Conservation (phyloP, 2,797 vertebrate species). For the Atherinosoma microstoma region DNA sequence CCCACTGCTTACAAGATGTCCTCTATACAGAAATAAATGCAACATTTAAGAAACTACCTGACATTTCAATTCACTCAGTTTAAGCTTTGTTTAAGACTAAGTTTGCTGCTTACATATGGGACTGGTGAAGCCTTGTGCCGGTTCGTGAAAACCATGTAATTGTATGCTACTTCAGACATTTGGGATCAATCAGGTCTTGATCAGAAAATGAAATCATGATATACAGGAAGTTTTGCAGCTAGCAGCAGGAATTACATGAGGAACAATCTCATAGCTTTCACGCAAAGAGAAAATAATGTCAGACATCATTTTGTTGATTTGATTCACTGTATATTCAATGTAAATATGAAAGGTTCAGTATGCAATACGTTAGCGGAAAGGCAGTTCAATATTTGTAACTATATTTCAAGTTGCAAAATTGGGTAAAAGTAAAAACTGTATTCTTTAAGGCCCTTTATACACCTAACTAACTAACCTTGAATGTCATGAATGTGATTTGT, state of each 20-base stretch:
- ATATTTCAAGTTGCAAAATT: too few relatives aligned
- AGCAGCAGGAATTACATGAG: not conserved
- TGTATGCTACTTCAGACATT: constrained; percentile 1
- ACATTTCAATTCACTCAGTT: not conserved
- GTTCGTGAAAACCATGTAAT: not conserved
- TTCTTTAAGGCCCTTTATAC: too few relatives aligned
- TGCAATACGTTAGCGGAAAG: too few relatives aligned
- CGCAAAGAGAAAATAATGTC: not conserved
- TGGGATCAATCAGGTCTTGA: not conserved
- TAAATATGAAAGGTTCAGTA: not conserved
- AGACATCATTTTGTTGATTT: not conserved
- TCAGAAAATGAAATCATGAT: constrained; percentile 18
- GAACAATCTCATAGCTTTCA: not conserved
- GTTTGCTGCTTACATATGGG: not conserved
- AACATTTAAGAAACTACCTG: not conserved
- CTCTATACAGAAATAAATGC: not conserved
- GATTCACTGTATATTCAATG: not conserved
- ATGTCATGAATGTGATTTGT: not conserved
- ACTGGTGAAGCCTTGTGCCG: not conserved
- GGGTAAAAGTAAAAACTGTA: too few relatives aligned
- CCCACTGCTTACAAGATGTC: not conserved
- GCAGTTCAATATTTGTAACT: too few relatives aligned
- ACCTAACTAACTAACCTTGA: too few relatives aligned
- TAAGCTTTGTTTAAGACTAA: not conserved
- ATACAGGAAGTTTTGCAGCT: not conserved